Evolutionary conservation across 2,797 vertebrate genomes (phyloP), one percentile per base, ranked within the genome.

Genomic region (Coreius guichenoti): DNA sequence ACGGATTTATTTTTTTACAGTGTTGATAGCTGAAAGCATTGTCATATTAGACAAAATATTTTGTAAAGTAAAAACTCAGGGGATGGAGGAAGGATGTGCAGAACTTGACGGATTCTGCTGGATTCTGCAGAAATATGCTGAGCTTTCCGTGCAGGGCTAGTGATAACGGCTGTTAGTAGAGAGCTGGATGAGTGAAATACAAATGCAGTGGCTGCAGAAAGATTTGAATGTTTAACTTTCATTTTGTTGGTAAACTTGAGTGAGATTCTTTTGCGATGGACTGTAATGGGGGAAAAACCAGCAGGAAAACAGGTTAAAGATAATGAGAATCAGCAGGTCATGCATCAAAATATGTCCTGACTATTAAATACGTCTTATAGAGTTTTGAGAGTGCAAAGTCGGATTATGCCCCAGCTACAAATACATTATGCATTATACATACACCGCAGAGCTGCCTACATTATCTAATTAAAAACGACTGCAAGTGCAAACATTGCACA

Each of bases 281-380:
- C 14, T 77, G 21, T 51, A 65, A 65, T 39, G 3, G 45, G 16
- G 1, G n/a, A 70, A 76, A 47, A n/a, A 77, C 68, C 36, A 61
- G 31, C 49, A 47, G n/a, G 8, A 73, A 26, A 86, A 84, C 43
- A 79, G 49, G 63, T 72, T 68, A 76, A 73, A 72, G 61, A 77
- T n/a, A 69, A 33, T 80, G 33, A 47, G 23, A 80, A 63, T 76
- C 63, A 83, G 76, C 69, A 70, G 56, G 84, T 68, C 5, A 5
- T 23, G 79, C 36, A 23, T 82, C 49, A 58, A 73, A 78, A 77
- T 56, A 47, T 83, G 16, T 6, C 17, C 7, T 80, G 47, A 58
- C 68, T 77, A 75, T 29, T 58, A 69, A 47, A 70, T 33, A 80
- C 13, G 51, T 14, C 65, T 67, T 39, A 68, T 49, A 81, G 58